Evolutionary conservation across 2,888 invertebrate species (phyloP).

Genomic region (Drosophila acutilabella): DNA sequence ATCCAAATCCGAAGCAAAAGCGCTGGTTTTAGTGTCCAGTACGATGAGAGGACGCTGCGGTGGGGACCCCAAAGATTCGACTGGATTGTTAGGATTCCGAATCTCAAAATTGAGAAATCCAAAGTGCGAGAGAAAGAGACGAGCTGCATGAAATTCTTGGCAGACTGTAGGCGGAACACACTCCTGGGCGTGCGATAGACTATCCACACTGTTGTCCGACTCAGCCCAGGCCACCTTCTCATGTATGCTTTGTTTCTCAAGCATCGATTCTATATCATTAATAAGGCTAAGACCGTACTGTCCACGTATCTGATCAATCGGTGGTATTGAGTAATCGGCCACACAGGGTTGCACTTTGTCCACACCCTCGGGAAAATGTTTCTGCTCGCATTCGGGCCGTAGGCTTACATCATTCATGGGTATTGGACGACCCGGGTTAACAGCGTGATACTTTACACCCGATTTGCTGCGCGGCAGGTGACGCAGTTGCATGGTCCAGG

Average conservation of each 20-base stretch:
- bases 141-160: slow-evolving; percentile 97
- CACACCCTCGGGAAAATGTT: slow-evolving; percentile 92
- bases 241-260: slow-evolving; percentile 89
- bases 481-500: slow-evolving; percentile 96
- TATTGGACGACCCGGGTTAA: slow-evolving; percentile 90
- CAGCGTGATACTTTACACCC: slow-evolving; percentile 87
- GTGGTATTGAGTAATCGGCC: slow-evolving; percentile 96
- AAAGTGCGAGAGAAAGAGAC: slow-evolving; percentile 97
- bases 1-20: slow-evolving; percentile 92
- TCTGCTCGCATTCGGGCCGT: slow-evolving; percentile 89
- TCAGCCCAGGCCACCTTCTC: slow-evolving; percentile 87
- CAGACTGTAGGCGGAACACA: slow-evolving; percentile 92
- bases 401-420: slow-evolving; percentile 89
- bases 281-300: slow-evolving; percentile 86
- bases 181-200: slow-evolving; percentile 88
- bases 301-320: slow-evolving; percentile 90
- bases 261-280: slow-evolving; percentile 89
- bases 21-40: slow-evolving; percentile 85
- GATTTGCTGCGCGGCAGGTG: slow-evolving; percentile 94
- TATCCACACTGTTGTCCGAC: slow-evolving; percentile 84
- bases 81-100: slow-evolving; percentile 84
- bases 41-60: slow-evolving; percentile 83
- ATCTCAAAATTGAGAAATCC: slow-evolving; percentile 91
- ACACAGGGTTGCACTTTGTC: slow-evolving; percentile 92
- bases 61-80: slow-evolving; percentile 75